Base-by-base conservation (phyloP, 2,888 invertebrate species). In the Dynastes grantii region DNA sequence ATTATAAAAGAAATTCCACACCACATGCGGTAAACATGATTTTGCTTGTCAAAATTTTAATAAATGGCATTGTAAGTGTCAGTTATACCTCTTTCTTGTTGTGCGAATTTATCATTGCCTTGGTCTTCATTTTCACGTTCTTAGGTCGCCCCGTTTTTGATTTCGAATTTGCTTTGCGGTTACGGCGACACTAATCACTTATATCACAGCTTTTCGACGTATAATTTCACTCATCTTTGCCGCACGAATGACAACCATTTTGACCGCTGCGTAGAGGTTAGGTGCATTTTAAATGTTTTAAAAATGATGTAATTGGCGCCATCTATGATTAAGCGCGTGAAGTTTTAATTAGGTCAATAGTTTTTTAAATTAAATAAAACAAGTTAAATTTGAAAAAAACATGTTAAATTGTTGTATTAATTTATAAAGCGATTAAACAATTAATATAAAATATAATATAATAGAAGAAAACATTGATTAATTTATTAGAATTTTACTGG, bases 1-100 rank as follows among this genome's bases (percentile, higher is more conserved):
- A 45, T 11, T 11, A 2, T 8, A 2, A 45, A 11, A 11, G 45
- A 45, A 8, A 45, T 45, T 11, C 11, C 45, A 22, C 9, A 27
- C 45, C 4, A 0, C n/a, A 11, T 37, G 11, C 13, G n/a, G 29
- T 37, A 16, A 6, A 32, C 37, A 11, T 37, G 6, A 37, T 65
- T 13, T 37, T 13, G 6, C 16, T 2, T 13, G 55, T 16, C 8
- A 16, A 13, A 2, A 22, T 22, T n/a, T 55, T 55, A 55, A 55
- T 22, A 22, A n/a, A 22, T 16, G 55, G 22, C 16, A 63, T 63
- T n/a, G 32, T 63, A 29, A 63, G 13, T 29, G 13, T 29, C 8
- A 11, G 32, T 29, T 11, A 9, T 71, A 80, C 80, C 80, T 80
- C 80, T 32, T 78, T 80, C 32, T 80, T 80, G 22, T 68, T 27